Evolutionary conservation across 1,140 invertebrate genomes (phyloP).

Genomic region (Bacillus rossius): DNA sequence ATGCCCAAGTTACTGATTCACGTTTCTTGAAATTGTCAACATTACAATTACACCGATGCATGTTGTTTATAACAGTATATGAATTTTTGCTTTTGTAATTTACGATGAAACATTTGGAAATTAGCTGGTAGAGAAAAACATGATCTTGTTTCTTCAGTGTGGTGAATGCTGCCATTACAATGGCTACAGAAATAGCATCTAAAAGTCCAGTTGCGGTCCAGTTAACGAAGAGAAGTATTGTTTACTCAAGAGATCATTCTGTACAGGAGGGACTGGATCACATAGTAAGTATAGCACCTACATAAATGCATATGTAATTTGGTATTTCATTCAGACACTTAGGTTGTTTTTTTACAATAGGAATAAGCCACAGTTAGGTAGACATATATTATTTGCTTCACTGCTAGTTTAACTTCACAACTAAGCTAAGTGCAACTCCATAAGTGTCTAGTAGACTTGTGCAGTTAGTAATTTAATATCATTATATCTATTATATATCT

Average conservation of each 20-base stretch:
- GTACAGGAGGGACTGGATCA: constrained; percentile 81
- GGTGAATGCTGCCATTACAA: constrained; percentile 59
- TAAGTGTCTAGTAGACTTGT: too few species aligned
- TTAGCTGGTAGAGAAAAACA: neutral
- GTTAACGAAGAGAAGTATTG: constrained; percentile 74
- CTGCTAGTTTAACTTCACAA: neutral
- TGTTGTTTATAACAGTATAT: too few species aligned
- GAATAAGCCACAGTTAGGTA: neutral
- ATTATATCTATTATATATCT: too few species aligned
- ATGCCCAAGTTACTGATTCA: too few species aligned
- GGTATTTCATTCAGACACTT: neutral
- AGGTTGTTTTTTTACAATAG: neutral
- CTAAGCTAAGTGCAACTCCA: too few species aligned
- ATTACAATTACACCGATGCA: neutral
- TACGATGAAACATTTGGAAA: too few species aligned
- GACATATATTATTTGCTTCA: neutral
- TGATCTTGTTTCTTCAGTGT: constrained; percentile 46
- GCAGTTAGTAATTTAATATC: too few species aligned
- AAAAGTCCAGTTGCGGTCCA: constrained; percentile 95
- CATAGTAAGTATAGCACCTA: constrained; percentile 58
- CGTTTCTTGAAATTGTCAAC: too few species aligned
- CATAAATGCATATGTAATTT: neutral
- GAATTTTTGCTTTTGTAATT: too few species aligned
- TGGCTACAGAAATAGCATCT: constrained; percentile 75
- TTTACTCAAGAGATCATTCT: constrained; percentile 84